These are phyloP conservation scores for Perithous albicinctus DNA, from an alignment of 2,888 invertebrate genomes.

Conservation along the genomic window DNA sequence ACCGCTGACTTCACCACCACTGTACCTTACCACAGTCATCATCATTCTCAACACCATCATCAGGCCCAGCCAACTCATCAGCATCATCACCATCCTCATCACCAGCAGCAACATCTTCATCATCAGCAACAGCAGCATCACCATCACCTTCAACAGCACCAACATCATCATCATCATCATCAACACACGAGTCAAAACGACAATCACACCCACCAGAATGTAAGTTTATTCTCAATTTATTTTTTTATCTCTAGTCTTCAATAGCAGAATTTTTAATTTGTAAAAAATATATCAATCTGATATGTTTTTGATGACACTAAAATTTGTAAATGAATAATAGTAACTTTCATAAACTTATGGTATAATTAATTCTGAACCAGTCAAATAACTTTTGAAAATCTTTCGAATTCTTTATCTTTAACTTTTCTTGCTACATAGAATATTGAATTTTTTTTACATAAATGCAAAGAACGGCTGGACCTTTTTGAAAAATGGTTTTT, in stretches of 20 bases:
- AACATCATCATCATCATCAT: slow-evolving; percentile 73
- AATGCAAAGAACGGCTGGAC: too few relatives aligned
- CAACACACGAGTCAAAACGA: slow-evolving; percentile 81
- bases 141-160: slow-evolving; percentile 86
- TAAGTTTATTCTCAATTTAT: slow-evolving; percentile 44
- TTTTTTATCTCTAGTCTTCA: neutral
- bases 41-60: slow-evolving; percentile 72
- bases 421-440: neutral
- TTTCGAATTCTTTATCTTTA: neutral
- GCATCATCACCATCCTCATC: slow-evolving; percentile 84
- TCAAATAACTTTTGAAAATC: too few relatives aligned
- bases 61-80: slow-evolving; percentile 68
- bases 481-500: too few relatives aligned
- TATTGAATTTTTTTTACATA: neutral
- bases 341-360: too few relatives aligned
- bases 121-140: slow-evolving; percentile 80
- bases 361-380: too few relatives aligned
- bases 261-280: neutral
- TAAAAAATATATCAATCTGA: too few relatives aligned
- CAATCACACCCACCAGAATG: slow-evolving; percentile 81
- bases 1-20: slow-evolving; percentile 76
- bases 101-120: slow-evolving; percentile 77
- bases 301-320: neutral
- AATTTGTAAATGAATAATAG: too few relatives aligned
- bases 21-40: slow-evolving; percentile 77